Percentiles rank a stretch among this genome's conserved stretches.
These are phyloP conservation scores for Muntiacus muntjak DNA, from an alignment of 2,113 vertebrate genomes.

Conservation along the genomic window DNA sequence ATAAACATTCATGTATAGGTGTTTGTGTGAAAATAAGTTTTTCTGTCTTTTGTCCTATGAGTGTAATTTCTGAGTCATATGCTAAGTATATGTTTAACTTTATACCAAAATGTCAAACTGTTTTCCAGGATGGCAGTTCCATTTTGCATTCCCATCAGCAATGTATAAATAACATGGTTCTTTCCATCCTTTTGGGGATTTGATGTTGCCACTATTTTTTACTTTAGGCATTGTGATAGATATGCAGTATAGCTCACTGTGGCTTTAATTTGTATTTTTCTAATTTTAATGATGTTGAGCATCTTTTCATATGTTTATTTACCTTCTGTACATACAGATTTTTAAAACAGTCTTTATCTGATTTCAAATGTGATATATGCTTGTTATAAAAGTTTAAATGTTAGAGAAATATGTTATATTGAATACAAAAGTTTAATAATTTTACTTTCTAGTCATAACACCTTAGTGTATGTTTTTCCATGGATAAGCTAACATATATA, in stretches of 20 bases:
- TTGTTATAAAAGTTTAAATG: neutral
- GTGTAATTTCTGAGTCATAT: neutral
- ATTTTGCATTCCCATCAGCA: neutral
- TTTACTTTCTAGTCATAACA: neutral
- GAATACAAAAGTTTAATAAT: neutral
- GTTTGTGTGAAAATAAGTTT: neutral
- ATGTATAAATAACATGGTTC: neutral
- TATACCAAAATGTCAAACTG: neutral
- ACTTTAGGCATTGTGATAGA: neutral
- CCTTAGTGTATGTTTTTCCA: neutral
- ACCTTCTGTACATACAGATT: neutral
- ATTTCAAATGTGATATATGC: neutral
- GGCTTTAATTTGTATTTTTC: neutral
- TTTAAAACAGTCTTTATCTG: conserved; percentile 2
- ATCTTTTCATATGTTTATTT: neutral
- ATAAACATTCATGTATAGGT: neutral
- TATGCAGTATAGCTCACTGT: neutral
- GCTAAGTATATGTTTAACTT: neutral
- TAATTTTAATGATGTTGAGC: neutral
- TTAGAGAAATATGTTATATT: neutral
- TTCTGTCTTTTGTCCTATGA: neutral
- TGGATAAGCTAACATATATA: neutral
- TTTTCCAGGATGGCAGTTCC: neutral
- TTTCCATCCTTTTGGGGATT: neutral
- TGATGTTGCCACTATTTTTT: neutral